Base-by-base conservation (phyloP, 2,797 vertebrate genomes). In the Anniella stebbinsi region DNA sequence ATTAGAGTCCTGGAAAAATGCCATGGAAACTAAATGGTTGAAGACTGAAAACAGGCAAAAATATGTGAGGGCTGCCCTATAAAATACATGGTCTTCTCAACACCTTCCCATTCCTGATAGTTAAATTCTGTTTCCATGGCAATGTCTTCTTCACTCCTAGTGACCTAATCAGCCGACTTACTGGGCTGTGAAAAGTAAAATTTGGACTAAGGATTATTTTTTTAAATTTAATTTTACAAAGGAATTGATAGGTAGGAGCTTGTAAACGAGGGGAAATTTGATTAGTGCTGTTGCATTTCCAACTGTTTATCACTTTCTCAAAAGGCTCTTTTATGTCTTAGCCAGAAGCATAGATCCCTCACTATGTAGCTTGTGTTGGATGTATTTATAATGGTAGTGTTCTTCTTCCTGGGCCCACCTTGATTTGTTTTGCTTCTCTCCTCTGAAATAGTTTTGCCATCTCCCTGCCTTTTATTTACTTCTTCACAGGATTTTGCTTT, bases 81-180 rank as follows among this genome's bases (percentile, higher is more conserved):
- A 95, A 97, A 97, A 96, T 96, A 94, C 92, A 96, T 95, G 97
- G 96, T 96, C 75, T 63, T 96, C 96, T 95, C 95, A 96, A 94
- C 93, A 96, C 96, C 95, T 97, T 96, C 95, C 95, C 92, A 92
- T 96, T 96, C 95, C 93, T 96, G 96, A 94, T 96, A 94, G 95
- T 93, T 97, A 96, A 97, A 75, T 83, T 97, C 97, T 96, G 97
- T 98, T 95, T 97, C 97, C 97, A 98, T 98, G 97, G 97, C 96
- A 97, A 97, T 97, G 93, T 96, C 97, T 97, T 97, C 86, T 95
- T 97, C 96, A 95, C 91, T 97, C 92, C 92, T 93, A 93, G 96
- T 97, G 97, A 97, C 97, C 97, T 95, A 96, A 92, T 93, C 96
- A 97, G 96, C 92, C 89, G 89, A 95, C 95, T 96, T 96, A 94